Conservation (phyloP, 2,888 invertebrate genomes). For the Laothoe populi region DNA sequence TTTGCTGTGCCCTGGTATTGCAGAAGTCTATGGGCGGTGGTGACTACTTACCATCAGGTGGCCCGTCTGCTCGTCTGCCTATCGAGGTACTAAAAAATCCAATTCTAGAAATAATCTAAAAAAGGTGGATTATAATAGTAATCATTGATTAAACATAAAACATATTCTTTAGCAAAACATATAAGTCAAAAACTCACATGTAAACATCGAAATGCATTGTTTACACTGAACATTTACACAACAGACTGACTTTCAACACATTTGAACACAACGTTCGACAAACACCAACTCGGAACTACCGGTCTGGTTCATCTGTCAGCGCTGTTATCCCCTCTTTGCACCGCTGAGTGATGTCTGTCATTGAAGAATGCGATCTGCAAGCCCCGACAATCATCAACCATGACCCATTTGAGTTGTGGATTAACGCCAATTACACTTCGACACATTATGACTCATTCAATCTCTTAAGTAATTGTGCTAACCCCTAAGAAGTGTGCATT, state of each 20-base stretch:
- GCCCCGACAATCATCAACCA: slow-evolving; percentile 56
- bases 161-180: too few species aligned
- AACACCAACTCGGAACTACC: slow-evolving; percentile 65
- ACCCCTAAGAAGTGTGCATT: background rate
- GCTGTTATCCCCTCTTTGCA: slow-evolving; percentile 51
- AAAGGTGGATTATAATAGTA: too few species aligned
- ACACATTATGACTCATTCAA: background rate
- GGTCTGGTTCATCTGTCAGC: slow-evolving; percentile 55
- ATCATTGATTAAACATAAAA: too few species aligned
- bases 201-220: slow-evolving; percentile 32
- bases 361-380: slow-evolving; percentile 56
- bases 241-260: slow-evolving; percentile 46
- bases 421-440: slow-evolving; percentile 52
- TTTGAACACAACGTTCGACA: slow-evolving; percentile 43
- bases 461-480: background rate
- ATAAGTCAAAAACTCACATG: background rate
- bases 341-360: slow-evolving; percentile 65
- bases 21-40: too few species aligned
- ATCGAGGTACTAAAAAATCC: too few species aligned
- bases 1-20: too few species aligned
- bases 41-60: too few species aligned
- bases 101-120: background rate
- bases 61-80: too few species aligned
- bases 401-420: slow-evolving; percentile 67
- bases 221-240: slow-evolving; percentile 41